Evolutionary conservation across 2,113 vertebrate species (phyloP).

Genomic region (Actenoides hombroni): DNA sequence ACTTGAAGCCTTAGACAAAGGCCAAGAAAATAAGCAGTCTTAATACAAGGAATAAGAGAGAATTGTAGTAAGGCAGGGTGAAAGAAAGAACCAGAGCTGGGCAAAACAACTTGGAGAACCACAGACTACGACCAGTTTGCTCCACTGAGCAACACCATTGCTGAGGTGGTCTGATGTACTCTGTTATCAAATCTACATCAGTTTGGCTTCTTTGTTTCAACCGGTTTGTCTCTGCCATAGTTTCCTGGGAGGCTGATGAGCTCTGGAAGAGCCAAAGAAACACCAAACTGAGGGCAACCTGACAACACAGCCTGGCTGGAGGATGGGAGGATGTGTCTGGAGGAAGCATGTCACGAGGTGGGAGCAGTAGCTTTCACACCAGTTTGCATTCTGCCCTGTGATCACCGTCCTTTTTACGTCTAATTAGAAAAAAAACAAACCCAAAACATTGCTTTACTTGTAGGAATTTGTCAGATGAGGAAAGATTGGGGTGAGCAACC

Average conservation of each 20-base stretch:
- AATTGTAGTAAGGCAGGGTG: not conserved
- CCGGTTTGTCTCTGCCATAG: not conserved
- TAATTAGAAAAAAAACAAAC: not conserved
- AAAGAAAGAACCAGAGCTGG: not conserved
- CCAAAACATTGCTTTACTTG: not conserved
- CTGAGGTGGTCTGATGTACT: not conserved
- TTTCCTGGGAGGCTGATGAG: not conserved
- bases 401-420: not conserved
- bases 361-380: not conserved
- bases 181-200: not conserved
- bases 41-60: not conserved
- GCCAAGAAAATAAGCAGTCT: not conserved
- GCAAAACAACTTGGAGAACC: not conserved
- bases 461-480: not conserved
- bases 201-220: not conserved
- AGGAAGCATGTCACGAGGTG: not conserved
- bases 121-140: too few species aligned
- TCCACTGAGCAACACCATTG: not conserved
- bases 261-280: not conserved
- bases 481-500: not conserved
- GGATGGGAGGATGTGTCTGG: not conserved
- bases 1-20: not conserved
- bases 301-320: not conserved
- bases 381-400: accelerated
- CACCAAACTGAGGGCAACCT: not conserved